Conservation (phyloP, 2,113 vertebrate genomes). For the Semicossyphus pulcher region DNA sequence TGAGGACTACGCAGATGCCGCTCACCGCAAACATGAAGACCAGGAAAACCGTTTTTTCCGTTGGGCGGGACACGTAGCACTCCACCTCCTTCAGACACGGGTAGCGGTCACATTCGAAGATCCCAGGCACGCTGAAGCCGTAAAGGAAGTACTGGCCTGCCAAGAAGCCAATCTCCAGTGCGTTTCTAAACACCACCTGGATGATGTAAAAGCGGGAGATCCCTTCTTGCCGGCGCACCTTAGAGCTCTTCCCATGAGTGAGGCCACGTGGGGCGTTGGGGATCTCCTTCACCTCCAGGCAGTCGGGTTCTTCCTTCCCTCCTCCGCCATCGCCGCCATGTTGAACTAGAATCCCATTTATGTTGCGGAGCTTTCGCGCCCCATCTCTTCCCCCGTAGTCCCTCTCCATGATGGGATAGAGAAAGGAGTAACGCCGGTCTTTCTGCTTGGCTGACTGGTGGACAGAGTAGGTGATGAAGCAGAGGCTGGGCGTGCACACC, state of each 20-base stretch:
- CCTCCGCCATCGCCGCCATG: conserved; percentile 65
- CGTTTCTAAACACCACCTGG: conserved; percentile 92
- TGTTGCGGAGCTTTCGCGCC: conserved; percentile 76
- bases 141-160: conserved; percentile 91
- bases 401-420: conserved; percentile 86
- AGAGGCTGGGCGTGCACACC: conserved; percentile 92
- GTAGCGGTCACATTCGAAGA: conserved; percentile 90
- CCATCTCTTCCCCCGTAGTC: conserved; percentile 80
- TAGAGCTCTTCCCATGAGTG: conserved; percentile 82
- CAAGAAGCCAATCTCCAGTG: conserved; percentile 89
- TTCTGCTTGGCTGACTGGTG: conserved; percentile 91
- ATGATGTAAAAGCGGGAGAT: conserved; percentile 92
- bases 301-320: conserved; percentile 84
- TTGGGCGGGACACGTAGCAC: conserved; percentile 92
- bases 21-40: conserved; percentile 96
- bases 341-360: conserved; percentile 85
- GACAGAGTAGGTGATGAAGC: conserved; percentile 93
- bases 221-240: conserved; percentile 86
- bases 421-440: conserved; percentile 87
- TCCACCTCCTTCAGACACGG: conserved; percentile 92
- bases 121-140: conserved; percentile 88
- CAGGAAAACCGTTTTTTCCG: conserved; percentile 90
- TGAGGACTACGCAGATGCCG: conserved; percentile 91
- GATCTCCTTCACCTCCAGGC: conserved; percentile 86
- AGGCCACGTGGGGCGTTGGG: conserved; percentile 77